These are phyloP conservation scores for Urocynchramus pylzowi DNA, from an alignment of 2,113 vertebrate genomes.

Conservation along the genomic window DNA sequence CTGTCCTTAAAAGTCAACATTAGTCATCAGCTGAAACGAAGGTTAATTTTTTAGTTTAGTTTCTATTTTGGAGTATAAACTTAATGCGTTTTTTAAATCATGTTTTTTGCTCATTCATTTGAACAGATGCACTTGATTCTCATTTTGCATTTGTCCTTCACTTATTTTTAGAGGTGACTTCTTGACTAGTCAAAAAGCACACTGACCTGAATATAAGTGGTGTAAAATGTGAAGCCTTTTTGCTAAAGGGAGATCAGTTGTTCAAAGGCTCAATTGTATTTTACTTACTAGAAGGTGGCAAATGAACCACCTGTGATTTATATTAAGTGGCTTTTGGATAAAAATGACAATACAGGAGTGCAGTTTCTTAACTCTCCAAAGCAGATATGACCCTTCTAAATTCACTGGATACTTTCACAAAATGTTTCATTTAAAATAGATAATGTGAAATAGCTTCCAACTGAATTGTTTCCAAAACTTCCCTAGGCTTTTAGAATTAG, in stretches of 20 bases:
- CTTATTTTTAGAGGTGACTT: not conserved
- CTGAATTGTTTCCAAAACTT: slow-evolving; percentile 24
- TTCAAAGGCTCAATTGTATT: not conserved
- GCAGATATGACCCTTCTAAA: not conserved
- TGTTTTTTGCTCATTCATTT: not conserved
- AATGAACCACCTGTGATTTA: slow-evolving; percentile 2
- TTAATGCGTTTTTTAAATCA: not conserved
- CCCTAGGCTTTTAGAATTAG: not conserved
- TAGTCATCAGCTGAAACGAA: not conserved
- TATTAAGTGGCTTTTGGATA: not conserved
- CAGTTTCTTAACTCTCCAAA: not conserved
- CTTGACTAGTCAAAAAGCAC: not conserved
- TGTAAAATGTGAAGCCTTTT: not conserved
- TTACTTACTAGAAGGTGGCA: not conserved
- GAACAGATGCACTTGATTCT: not conserved
- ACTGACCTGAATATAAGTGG: slow-evolving; percentile 1
- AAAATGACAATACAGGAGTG: not conserved
- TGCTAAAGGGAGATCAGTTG: not conserved
- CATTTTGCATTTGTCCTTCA: not conserved
- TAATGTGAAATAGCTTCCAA: not conserved
- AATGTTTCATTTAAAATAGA: not conserved
- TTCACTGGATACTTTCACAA: not conserved
- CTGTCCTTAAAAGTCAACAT: not conserved
- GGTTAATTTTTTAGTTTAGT: not conserved
- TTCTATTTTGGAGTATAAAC: not conserved